Base-by-base conservation (phyloP, 1,140 invertebrate species). In the Cataglyphis hispanica region DNA sequence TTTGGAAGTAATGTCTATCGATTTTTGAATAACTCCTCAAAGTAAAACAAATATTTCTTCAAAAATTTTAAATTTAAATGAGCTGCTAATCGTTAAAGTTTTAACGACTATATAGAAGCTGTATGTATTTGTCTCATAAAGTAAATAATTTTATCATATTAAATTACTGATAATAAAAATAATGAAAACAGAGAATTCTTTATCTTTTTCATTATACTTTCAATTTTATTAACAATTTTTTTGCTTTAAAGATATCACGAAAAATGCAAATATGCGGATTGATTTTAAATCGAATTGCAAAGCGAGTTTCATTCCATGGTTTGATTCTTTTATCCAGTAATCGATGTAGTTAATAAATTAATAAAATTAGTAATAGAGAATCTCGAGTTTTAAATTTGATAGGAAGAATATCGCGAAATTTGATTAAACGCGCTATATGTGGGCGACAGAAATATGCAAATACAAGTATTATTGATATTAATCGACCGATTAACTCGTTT, bases 401-500 rank as follows among this genome's bases (percentile, higher is more conserved):
- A 11, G 40, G 11, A 0, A 46, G 53, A 11, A 58, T 80, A 83
- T 83, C 69, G 53, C n/a, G 78, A 13, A 83, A 83, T 83, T 61
- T 37, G 53, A 61, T 83, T 60, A 72, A 83, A 83, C 22, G 10
- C 8, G 2, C 16, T 25, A 7, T 70, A 34, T n/a, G 66, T 43
- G 37, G 37, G 22, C 46, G 31, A 37, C 34, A 37, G 53, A 40
- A 83, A 74, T 74, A 40, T 27, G n/a, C 19, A 83, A 72, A 27
- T 61, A 58, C 31, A 50, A 74, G 7, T 83, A 37, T 83, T 83
- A 83, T 72, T 60, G 78, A 74, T 83, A 83, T 27, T 61, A 74
- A 83, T 83, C 40, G 53, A 74, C 61, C 67, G 78, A 83, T 83
- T 74, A 83, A 74, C 69, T 74, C 60, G 27, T 46, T 83, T 34